Conservation (phyloP, 2,888 invertebrate species). For the Drosophila stalkeri region DNA sequence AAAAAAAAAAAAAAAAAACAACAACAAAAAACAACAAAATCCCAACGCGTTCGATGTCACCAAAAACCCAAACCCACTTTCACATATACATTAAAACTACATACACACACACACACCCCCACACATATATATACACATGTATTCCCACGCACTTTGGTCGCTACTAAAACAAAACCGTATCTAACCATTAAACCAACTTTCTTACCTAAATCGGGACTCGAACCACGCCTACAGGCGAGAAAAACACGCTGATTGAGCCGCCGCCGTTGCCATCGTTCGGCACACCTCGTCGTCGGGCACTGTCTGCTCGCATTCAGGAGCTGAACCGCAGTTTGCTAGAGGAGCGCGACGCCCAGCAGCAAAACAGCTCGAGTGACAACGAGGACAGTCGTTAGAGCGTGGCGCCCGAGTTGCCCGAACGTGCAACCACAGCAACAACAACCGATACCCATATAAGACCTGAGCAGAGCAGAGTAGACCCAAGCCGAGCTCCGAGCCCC, state of each 20-base stretch:
- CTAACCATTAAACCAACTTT: slow-evolving; percentile 53
- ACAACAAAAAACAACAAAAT: not conserved
- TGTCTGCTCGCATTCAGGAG: slow-evolving; percentile 85
- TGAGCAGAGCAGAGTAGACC: slow-evolving; percentile 14
- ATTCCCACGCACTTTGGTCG: slow-evolving; percentile 38
- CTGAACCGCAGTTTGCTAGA: slow-evolving; percentile 85
- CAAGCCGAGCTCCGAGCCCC: slow-evolving; percentile 25
- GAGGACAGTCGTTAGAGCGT: slow-evolving; percentile 83
- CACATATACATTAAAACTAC: slow-evolving; percentile 9
- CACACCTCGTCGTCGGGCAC: slow-evolving; percentile 84
- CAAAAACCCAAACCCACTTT: not conserved
- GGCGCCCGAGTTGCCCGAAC: slow-evolving; percentile 8
- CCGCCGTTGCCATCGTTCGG: slow-evolving; percentile 86
- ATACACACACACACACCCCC: slow-evolving; percentile 16
- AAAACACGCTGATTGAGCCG: slow-evolving; percentile 92
- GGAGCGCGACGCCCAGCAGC: slow-evolving; percentile 84
- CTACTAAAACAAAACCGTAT: slow-evolving; percentile 43
- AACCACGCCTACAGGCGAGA: slow-evolving; percentile 88
- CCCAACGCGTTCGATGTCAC: slow-evolving; percentile 30
- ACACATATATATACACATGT: slow-evolving; percentile 21
- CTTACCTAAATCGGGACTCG: slow-evolving; percentile 28
- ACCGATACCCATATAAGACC: slow-evolving; percentile 40
- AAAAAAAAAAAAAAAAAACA: slow-evolving; percentile 1
- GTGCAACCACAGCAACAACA: slow-evolving; percentile 71
- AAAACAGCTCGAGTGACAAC: slow-evolving; percentile 84